Evolutionary conservation across 2,888 invertebrate species (phyloP).

Genomic region (Scaptomyza parva): DNA sequence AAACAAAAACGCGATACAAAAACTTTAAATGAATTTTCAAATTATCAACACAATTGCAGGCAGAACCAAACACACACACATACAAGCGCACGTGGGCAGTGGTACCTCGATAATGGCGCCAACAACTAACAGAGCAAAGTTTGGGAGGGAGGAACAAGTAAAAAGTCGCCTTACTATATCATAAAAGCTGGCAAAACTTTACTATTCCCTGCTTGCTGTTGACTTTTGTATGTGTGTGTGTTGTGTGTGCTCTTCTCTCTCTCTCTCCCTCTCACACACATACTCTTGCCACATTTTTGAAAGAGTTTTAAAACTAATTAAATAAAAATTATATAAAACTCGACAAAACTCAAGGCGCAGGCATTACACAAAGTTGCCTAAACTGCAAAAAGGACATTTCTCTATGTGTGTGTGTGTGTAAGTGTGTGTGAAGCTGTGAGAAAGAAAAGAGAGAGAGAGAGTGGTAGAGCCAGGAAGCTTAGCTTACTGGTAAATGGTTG

Average conservation of each 20-base stretch:
- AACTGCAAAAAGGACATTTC: conserved; percentile 61
- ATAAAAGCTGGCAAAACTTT: conserved; percentile 78
- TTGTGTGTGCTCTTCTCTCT: conserved; percentile 20
- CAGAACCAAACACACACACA: conserved; percentile 59
- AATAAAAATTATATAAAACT: conserved; percentile 82
- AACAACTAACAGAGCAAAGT: conserved; percentile 7
- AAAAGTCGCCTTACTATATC: conserved; percentile 60
- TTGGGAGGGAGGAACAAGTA: not conserved
- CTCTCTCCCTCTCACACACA: too few species aligned
- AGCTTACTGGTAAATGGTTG: conserved; percentile 46
- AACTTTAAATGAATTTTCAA: conserved; percentile 82
- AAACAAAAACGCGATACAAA: conserved; percentile 82
- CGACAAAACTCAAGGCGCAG: conserved; percentile 72
- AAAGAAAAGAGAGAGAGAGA: conserved; percentile 3
- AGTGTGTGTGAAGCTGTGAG: conserved; percentile 16
- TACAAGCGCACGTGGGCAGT: conserved; percentile 50
- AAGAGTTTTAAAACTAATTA: conserved; percentile 81
- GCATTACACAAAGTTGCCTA: conserved; percentile 58
- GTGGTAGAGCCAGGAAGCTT: conserved; percentile 17
- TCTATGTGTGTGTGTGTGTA: conserved; percentile 15
- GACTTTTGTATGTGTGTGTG: conserved; percentile 37
- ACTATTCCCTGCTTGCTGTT: conserved; percentile 53
- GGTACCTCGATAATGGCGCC: conserved; percentile 50
- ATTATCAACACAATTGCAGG: conserved; percentile 82
- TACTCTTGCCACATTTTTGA: conserved; percentile 56